phyloP scores from a whole-genome alignment of 2,888 invertebrate genomes.

The Caenorhabditis sp. region DNA sequence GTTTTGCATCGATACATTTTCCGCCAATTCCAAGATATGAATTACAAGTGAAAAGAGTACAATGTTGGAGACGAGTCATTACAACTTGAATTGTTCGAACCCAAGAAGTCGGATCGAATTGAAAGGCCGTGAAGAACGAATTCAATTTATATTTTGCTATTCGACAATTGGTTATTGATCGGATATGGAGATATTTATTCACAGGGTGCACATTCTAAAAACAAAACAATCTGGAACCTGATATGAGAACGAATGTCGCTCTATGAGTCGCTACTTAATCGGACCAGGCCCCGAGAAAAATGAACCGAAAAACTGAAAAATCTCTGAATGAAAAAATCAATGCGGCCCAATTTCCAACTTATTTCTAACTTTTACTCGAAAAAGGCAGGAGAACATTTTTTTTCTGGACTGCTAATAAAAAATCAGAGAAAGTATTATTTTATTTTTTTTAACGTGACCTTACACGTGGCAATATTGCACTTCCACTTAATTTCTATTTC shows the following conservation, averaged over 20 bases:
- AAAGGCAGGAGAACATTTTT: too few species aligned
- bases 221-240: not conserved
- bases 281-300: too few species aligned
- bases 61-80: conserved; percentile 34
- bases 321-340: too few species aligned
- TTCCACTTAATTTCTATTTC: too few species aligned
- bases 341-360: too few species aligned
- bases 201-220: conserved; percentile 13
- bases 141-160: conserved; percentile 26
- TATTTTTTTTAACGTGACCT: too few species aligned
- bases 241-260: not conserved
- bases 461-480: too few species aligned
- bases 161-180: conserved; percentile 15
- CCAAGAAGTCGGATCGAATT: conserved; percentile 18
- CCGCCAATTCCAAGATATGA: conserved; percentile 35
- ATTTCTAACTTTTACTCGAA: too few species aligned
- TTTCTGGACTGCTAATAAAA: too few species aligned
- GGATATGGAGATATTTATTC: conserved; percentile 23
- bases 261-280: too few species aligned
- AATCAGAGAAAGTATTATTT: too few species aligned
- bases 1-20: conserved; percentile 29
- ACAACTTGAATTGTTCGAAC: conserved; percentile 38
- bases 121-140: conserved; percentile 14
- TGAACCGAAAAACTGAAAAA: too few species aligned
- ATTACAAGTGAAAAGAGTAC: conserved; percentile 31